Base-by-base conservation (phyloP, 2,797 vertebrate species). In the Alectoris magna region DNA sequence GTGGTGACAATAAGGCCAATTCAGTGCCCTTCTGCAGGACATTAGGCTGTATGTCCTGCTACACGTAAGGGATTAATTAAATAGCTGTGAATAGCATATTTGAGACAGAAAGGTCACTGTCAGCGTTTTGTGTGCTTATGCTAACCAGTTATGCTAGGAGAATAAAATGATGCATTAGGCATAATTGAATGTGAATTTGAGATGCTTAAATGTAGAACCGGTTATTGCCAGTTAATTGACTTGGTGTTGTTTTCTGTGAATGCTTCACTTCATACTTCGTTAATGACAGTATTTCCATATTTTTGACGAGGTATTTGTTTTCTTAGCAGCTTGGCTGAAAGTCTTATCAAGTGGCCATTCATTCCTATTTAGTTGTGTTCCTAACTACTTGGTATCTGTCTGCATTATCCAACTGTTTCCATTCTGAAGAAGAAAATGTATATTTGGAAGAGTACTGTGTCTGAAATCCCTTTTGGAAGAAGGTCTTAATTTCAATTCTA, bases 1-100 rank as follows among this genome's bases (percentile, higher is more conserved):
- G 8, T 93, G 91, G 91, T 88, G 85, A 96, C 96, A 95, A 94
- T 87, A 69, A 91, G 73, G 63, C 85, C 88, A 89, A 49, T 96
- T 93, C 87, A 90, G 87, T 94, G 92, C 68, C 78, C 53, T 95
- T 93, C 68, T 84, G 68, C 51, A 87, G 91, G 75, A 88, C 89
- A 66, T 66, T 72, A 68, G 82, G 41, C 90, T 82, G 34, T 10
- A 74, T 85, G 87, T 84, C 58, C 91, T 79, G 83, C 78, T 68
- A 24, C 77, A 89, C 5, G 58, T 96, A 73, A 85, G 83, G 72
- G 82, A 93, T 95, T 87, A 82, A 90, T 95, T 96, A 90, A 87
- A 60, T 78, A 68, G 75, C 90, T 93, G 74, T 92, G 80, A 94
- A 68, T 86, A 78, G 73, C 55, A 27, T 64, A 77, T 68, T 62